Evolutionary conservation across 2,888 invertebrate genomes (phyloP).

Genomic region (Nomada flava): DNA sequence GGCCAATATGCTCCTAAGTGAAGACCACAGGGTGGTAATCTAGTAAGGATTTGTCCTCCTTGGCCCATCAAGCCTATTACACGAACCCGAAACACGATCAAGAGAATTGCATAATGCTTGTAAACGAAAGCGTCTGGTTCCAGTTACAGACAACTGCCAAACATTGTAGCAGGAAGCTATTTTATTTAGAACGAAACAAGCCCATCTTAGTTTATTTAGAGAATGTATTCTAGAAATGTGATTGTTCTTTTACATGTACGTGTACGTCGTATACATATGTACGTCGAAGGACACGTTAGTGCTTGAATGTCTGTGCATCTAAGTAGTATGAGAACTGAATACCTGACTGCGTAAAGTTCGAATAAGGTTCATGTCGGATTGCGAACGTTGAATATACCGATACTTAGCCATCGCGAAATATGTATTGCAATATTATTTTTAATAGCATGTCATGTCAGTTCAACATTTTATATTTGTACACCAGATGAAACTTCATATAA

Average conservation of each 20-base stretch:
- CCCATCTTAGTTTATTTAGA: no score
- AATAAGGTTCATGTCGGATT: not conserved
- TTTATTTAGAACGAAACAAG: no score
- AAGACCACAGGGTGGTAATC: not conserved
- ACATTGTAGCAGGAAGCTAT: no score
- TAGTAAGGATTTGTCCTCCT: conserved; percentile 1
- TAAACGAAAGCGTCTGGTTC: not conserved
- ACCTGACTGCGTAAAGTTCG: not conserved
- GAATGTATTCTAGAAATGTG: no score
- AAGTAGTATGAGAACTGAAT: not conserved
- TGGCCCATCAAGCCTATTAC: not conserved
- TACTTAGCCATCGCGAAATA: no score
- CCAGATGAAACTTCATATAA: no score
- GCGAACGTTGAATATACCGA: not conserved
- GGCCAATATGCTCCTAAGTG: conserved; percentile 6
- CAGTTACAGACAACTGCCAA: not conserved
- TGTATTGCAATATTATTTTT: no score
- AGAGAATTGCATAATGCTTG: not conserved
- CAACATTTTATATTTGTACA: no score
- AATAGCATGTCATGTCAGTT: no score
- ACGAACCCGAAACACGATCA: not conserved
- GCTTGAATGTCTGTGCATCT: not conserved
- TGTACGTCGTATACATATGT: no score
- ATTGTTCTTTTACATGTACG: no score
- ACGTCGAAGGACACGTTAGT: no score